Evolutionary conservation across 1,140 invertebrate species (phyloP).

Genomic region (Asbolus verrucosus): DNA sequence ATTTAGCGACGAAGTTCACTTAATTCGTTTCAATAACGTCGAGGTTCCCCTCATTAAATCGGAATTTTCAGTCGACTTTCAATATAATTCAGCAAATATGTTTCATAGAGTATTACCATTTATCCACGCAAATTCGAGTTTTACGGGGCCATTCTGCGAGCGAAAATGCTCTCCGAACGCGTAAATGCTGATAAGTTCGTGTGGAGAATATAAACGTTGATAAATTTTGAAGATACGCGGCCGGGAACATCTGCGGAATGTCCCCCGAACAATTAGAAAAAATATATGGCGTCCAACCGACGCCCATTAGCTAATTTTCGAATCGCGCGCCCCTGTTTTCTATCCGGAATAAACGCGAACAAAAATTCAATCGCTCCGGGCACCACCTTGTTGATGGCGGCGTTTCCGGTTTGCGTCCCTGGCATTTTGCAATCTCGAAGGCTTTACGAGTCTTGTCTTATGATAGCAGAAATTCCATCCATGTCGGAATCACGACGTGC

Average conservation of each 20-base stretch:
- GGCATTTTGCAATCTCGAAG: slow-evolving; percentile 29
- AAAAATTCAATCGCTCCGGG: slow-evolving; percentile 22
- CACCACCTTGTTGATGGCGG: slow-evolving; percentile 12
- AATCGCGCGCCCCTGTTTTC: slow-evolving; percentile 3
- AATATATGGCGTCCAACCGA: slow-evolving; percentile 17
- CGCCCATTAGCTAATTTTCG: slow-evolving; percentile 11
- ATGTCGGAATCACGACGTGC: slow-evolving; percentile 20
- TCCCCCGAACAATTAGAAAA: slow-evolving; percentile 34
- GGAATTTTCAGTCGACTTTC: neutral
- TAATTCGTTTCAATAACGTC: neutral
- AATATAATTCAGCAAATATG: slow-evolving; percentile 13
- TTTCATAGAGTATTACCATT: slow-evolving; percentile 27
- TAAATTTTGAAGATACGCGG: slow-evolving; percentile 22
- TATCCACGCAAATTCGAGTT: slow-evolving; percentile 25
- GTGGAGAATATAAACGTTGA: slow-evolving; percentile 41
- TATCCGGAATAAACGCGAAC: no score
- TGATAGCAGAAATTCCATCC: slow-evolving; percentile 35
- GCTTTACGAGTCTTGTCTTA: slow-evolving; percentile 20
- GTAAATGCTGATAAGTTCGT: slow-evolving; percentile 38
- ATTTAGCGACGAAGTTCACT: no score
- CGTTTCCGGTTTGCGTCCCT: slow-evolving; percentile 25
- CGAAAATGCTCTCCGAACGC: slow-evolving; percentile 38
- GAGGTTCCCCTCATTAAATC: neutral
- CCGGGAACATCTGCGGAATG: slow-evolving; percentile 13
- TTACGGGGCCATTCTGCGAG: slow-evolving; percentile 33